Percentiles rank a stretch among this genome's conserved stretches.
These are phyloP conservation scores for Lethrus apterus DNA, from an alignment of 1,140 invertebrate genomes.

Conservation along the genomic window DNA sequence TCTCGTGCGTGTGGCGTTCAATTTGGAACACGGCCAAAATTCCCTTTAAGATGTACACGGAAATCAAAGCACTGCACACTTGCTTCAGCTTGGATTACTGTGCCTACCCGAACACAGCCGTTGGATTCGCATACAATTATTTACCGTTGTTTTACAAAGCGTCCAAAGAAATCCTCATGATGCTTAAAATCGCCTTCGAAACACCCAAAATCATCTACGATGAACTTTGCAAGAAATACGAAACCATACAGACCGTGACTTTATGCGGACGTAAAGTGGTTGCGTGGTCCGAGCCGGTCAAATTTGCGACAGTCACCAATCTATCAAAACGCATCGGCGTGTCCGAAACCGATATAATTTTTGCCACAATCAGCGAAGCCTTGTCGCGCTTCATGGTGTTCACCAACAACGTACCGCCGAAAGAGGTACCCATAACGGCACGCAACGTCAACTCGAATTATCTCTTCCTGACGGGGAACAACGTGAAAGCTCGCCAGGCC, in stretches of 20 bases:
- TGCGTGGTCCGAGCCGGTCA: conserved; percentile 64
- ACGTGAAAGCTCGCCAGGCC: conserved; percentile 29
- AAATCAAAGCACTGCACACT: conserved; percentile 39
- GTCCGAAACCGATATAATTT: conserved; percentile 59
- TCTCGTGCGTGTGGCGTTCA: conserved; percentile 30
- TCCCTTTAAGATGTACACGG: conserved; percentile 39
- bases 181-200: conserved; percentile 47
- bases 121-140: conserved; percentile 46
- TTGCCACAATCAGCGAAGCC: conserved; percentile 54
- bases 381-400: conserved; percentile 56
- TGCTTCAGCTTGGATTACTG: conserved; percentile 38
- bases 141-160: conserved; percentile 51
- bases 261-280: conserved; percentile 70
- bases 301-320: conserved; percentile 42
- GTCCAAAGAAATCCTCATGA: conserved; percentile 47
- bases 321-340: conserved; percentile 54
- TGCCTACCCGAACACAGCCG: conserved; percentile 40
- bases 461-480: conserved; percentile 32
- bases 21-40: conserved; percentile 33
- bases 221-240: conserved; percentile 47
- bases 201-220: conserved; percentile 53
- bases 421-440: conserved; percentile 41
- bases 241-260: conserved; percentile 58
- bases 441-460: conserved; percentile 41
- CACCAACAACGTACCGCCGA: conserved; percentile 42